Evolutionary conservation across 2,113 vertebrate species (phyloP), one percentile per base, ranked within the genome.

Genomic region (Microcebus murinus): DNA sequence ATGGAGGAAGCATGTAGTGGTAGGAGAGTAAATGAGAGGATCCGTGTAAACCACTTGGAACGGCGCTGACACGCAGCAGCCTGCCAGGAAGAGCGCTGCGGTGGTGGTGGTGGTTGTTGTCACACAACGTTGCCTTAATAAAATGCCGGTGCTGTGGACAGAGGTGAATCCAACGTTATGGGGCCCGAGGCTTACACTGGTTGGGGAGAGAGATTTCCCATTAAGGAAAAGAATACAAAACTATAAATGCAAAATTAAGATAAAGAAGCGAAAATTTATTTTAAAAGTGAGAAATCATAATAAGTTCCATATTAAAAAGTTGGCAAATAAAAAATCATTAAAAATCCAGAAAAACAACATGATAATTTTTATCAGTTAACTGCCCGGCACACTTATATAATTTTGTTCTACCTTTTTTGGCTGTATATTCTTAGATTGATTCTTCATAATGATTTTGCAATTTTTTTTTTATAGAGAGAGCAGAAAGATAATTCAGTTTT

Each of bases 361-460:
- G 10, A 67, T 42, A 14, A 27, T 67, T 63, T 77, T 74, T 74
- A 95, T 88, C 80, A 87, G 84, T 93, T 68, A 79, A 68, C 61
- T 68, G 50, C 8, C 21, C 61, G 3, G 29, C 39, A 71, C 5
- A 25, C 52, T 39, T 61, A 63, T 20, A 42, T 90, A 48, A 48
- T 61, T 82, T 83, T 73, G 52, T 79, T 59, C 48, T 87, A 21
- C 20, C 15, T 86, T 77, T 59, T 84, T 77, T 81, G 48, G 61
- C 39, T 68, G 25, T 29, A 31, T 48, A 59, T 8, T 67, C 42
- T 76, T 84, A 39, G 90, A 80, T 21, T 84, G 80, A 96, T 77
- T 94, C 48, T 91, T 94, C 57, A 70, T 39, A 90, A 90, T 92
- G 45, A 95, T 82, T 94, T 87, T 92, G 48, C 48, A 74, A 42